These are phyloP conservation scores for Orientallactaga sibirica DNA, from an alignment of 2,797 vertebrate species.

Conservation along the genomic window DNA sequence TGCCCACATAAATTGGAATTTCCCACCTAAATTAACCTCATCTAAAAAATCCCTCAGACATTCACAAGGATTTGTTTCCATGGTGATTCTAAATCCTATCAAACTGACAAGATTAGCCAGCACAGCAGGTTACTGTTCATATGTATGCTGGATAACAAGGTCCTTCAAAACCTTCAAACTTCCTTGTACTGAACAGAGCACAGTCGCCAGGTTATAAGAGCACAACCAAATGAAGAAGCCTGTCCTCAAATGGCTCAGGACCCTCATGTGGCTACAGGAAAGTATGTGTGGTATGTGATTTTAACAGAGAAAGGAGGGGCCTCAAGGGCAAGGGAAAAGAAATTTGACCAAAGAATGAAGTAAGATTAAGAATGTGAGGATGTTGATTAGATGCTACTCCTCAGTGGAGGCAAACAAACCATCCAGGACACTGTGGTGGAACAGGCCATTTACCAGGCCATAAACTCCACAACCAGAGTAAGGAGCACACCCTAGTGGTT, in stretches of 20 bases:
- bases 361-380: neutral
- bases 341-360: neutral
- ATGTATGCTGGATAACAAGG: neutral
- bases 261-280: conserved; percentile 11
- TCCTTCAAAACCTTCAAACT: neutral
- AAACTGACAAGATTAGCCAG: too few species aligned
- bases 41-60: too few species aligned
- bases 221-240: neutral
- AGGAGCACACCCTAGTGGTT: conserved; percentile 57
- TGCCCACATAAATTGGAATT: too few species aligned
- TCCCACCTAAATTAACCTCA: too few species aligned
- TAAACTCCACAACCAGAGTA: conserved; percentile 58
- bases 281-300: conserved; percentile 35
- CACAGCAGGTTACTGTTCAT: neutral
- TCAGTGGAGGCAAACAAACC: conserved; percentile 44
- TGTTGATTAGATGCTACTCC: conserved; percentile 19
- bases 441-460: conserved; percentile 54
- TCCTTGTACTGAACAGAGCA: neutral
- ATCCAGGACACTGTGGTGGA: conserved; percentile 18
- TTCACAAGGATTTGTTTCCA: too few species aligned
- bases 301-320: conserved; percentile 45
- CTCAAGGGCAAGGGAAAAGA: neutral
- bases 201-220: neutral
- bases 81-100: too few species aligned
- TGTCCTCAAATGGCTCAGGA: conserved; percentile 13